These are phyloP conservation scores for Aphelenchoides bicaudatus DNA, from an alignment of 2,888 invertebrate species.

Conservation along the genomic window DNA sequence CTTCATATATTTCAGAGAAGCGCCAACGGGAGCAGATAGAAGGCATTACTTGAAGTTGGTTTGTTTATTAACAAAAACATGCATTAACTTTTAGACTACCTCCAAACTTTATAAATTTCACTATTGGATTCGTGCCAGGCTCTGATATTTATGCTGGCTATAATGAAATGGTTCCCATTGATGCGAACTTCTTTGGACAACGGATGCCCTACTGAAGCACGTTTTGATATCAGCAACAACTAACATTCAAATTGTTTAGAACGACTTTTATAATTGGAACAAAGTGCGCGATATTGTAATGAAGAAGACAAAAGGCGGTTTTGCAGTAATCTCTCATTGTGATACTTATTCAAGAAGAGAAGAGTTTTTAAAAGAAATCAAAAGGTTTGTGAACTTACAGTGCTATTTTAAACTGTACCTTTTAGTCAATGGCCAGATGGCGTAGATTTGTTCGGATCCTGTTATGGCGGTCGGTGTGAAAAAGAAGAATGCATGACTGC, in stretches of 20 bases:
- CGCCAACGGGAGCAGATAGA: background rate
- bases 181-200: background rate
- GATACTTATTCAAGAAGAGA: background rate
- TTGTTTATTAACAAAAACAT: background rate
- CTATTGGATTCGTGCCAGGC: conserved; percentile 5
- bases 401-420: background rate
- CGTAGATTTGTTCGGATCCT: background rate
- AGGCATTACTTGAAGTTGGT: background rate
- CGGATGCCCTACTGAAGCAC: too few relatives aligned
- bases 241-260: background rate
- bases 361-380: background rate
- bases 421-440: background rate
- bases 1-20: conserved; percentile 8
- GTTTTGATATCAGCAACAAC: background rate
- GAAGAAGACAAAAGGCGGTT: background rate
- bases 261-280: background rate
- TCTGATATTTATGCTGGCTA: conserved; percentile 5
- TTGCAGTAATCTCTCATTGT: conserved; percentile 7
- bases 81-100: background rate
- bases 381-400: background rate
- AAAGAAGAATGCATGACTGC: background rate
- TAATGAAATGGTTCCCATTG: background rate
- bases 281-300: background rate
- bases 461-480: conserved; percentile 2
- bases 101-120: background rate